Conservation (phyloP, 2,797 vertebrate genomes). For the Iguana delicatissima region DNA sequence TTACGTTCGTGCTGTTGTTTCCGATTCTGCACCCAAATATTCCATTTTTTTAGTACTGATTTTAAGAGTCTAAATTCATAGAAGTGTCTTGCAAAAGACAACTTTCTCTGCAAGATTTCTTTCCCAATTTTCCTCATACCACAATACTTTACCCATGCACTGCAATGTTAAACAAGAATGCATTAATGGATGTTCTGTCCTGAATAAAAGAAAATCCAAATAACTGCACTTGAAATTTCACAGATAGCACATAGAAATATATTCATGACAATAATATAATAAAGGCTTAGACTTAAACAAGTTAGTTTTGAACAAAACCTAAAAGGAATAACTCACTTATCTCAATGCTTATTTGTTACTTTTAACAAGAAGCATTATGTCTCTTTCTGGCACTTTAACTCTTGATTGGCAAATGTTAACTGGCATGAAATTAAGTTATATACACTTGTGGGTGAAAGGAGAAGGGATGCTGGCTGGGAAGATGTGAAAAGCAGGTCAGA, state of each 20-base stretch:
- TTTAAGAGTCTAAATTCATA: conserved; percentile 57
- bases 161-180: conserved; percentile 76
- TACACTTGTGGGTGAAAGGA: too few relatives aligned
- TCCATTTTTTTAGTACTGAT: conserved; percentile 70
- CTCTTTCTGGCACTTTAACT: not conserved
- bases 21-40: conserved; percentile 65
- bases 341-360: not conserved
- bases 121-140: conserved; percentile 60
- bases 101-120: conserved; percentile 65
- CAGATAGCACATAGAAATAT: conserved; percentile 36
- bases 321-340: not conserved
- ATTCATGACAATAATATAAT: conserved; percentile 10
- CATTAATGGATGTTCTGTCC: conserved; percentile 45
- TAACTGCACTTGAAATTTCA: conserved; percentile 38
- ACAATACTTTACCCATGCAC: conserved; percentile 78
- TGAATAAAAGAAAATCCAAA: conserved; percentile 45
- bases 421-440: too few relatives aligned
- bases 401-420: too few relatives aligned
- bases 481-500: too few relatives aligned
- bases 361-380: not conserved
- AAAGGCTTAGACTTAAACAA: not conserved
- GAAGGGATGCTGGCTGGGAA: too few relatives aligned
- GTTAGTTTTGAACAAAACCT: conserved; percentile 9
- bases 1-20: conserved; percentile 73
- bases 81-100: conserved; percentile 64